Percentiles rank a stretch among this genome's conserved stretches.
Evolutionary conservation across 2,888 invertebrate species (phyloP).

Genomic region (Argyresthia goedartella): DNA sequence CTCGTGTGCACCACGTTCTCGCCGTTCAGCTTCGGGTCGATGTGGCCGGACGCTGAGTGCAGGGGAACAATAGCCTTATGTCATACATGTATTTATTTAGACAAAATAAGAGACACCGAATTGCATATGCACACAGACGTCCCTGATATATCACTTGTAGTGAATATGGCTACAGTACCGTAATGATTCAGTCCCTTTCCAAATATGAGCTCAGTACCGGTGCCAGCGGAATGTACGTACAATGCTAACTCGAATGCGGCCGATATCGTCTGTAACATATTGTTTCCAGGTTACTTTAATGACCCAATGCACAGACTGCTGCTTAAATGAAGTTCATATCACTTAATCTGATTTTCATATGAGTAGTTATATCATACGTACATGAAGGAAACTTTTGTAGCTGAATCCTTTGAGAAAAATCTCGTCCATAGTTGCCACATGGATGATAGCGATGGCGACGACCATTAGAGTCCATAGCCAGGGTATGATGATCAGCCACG

Average conservation of each 20-base stretch:
- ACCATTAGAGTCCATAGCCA: slow-evolving; percentile 37
- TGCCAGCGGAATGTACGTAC: slow-evolving; percentile 47
- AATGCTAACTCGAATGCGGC: slow-evolving; percentile 46
- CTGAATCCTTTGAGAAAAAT: slow-evolving; percentile 29
- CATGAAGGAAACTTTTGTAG: slow-evolving; percentile 32
- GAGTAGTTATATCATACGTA: slow-evolving; percentile 19
- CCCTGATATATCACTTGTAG: too few species aligned
- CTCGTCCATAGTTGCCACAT: slow-evolving; percentile 19
- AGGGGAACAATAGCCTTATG: too few species aligned
- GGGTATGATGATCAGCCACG: slow-evolving; percentile 37
- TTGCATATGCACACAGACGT: too few species aligned
- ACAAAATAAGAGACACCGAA: too few species aligned
- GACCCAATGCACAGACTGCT: not conserved
- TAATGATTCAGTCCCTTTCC: slow-evolving; percentile 56
- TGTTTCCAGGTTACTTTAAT: too few species aligned
- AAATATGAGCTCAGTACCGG: slow-evolving; percentile 49
- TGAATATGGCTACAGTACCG: too few species aligned
- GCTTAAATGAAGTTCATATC: not conserved
- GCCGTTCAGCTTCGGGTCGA: slow-evolving; percentile 38
- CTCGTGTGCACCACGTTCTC: slow-evolving; percentile 54
- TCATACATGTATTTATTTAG: not conserved
- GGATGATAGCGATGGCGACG: slow-evolving; percentile 20
- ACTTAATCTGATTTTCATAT: not conserved
- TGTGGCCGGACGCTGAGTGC: slow-evolving; percentile 47
- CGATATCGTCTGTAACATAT: slow-evolving; percentile 27